phyloP scores from a whole-genome alignment of 2,888 invertebrate genomes.

The Xanthorhoe designata region DNA sequence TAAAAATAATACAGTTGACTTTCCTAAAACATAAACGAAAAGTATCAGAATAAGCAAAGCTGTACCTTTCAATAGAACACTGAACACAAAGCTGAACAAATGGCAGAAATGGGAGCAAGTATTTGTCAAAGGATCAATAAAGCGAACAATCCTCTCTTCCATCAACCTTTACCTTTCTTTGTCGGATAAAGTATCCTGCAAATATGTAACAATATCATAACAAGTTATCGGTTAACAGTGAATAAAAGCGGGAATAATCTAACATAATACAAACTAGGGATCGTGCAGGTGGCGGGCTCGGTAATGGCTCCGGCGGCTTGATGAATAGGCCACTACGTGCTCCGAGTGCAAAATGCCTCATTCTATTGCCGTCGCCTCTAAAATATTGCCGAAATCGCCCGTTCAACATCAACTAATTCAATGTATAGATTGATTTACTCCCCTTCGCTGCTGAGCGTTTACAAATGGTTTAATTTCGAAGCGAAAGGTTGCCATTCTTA shows the following conservation, averaged over 20 bases:
- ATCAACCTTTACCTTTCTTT: slow-evolving; percentile 11
- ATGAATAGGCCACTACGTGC: slow-evolving; percentile 80
- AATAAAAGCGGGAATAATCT: slow-evolving; percentile 73
- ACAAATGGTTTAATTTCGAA: slow-evolving; percentile 77
- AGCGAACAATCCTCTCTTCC: slow-evolving; percentile 14
- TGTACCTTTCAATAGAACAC: slow-evolving; percentile 5
- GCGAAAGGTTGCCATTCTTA: slow-evolving; percentile 62
- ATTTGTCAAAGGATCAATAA: slow-evolving; percentile 26
- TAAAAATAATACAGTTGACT: background rate
- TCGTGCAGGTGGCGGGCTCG: slow-evolving; percentile 76
- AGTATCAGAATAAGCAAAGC: background rate
- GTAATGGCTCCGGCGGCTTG: slow-evolving; percentile 78
- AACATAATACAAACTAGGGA: slow-evolving; percentile 73
- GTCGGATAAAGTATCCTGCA: slow-evolving; percentile 18
- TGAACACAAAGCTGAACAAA: slow-evolving; percentile 9
- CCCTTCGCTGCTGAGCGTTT: slow-evolving; percentile 60
- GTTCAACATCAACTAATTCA: slow-evolving; percentile 80
- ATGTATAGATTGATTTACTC: slow-evolving; percentile 80
- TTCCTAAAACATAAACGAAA: background rate
- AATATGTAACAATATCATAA: slow-evolving; percentile 38
- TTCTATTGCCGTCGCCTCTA: slow-evolving; percentile 73
- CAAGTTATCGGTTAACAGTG: slow-evolving; percentile 67
- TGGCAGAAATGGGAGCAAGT: slow-evolving; percentile 12
- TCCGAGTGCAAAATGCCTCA: slow-evolving; percentile 73
- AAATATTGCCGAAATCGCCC: slow-evolving; percentile 79